Evolutionary conservation across 2,797 vertebrate genomes (phyloP), one percentile per base, ranked within the genome.

Genomic region (Thripadectes ignobilis): DNA sequence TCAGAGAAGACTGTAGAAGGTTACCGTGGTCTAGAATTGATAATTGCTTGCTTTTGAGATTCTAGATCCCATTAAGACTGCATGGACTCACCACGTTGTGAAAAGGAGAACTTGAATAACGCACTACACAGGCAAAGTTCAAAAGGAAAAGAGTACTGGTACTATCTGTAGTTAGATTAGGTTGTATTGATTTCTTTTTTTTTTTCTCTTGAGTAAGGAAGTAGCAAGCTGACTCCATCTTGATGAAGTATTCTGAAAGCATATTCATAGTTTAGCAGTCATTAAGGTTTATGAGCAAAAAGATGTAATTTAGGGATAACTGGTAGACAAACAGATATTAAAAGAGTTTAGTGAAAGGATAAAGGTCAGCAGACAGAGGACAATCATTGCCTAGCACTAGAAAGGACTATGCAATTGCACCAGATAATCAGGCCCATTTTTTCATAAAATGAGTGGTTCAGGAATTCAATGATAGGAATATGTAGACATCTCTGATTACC

Each of bases 221-320:
- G 38, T 45, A 48, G 69, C 49, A 85, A 88, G 73, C n/a, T 85
- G 76, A 89, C 62, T 30, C 34, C 26, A 62, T 88, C 29, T 23
- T 89, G 55, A 45, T 82, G 77, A 85, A 92, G 18, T 74, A 59
- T 88, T 92, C 66, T 77, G 59, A 94, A 68, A 95, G 75, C 34
- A 71, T 52, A 74, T 84, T 52, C 52, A 63, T 51, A 74, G 10
- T 23, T 85, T 46, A 48, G 29, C 18, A 77, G 45, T 77, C 23
- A 41, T 71, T 63, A 69, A 48, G 2, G 22, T 88, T 49, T 90
- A 55, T 72, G 29, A 87, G 58, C 61, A 82, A 73, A 93, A 77
- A 87, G 9, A 39, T 87, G 26, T 75, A 55, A 38, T 74, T 91
- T 79, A 94, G 77, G 48, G 16, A 76, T 62, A 92, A 85, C 19